Conservation (phyloP, 2,888 invertebrate species). For the Mesoligia furuncula region DNA sequence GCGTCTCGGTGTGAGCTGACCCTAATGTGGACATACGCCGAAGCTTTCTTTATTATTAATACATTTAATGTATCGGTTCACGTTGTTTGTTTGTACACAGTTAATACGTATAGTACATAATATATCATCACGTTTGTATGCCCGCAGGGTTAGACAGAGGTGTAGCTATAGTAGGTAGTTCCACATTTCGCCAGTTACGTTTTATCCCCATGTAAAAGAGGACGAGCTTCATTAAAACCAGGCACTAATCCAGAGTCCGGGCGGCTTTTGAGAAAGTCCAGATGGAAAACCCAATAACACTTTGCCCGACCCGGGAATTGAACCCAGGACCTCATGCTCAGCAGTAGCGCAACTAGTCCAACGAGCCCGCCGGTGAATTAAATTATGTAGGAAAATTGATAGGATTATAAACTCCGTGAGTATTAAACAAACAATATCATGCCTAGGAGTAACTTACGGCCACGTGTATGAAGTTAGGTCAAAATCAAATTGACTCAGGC, state of each 20-base stretch:
- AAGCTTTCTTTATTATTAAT: no score
- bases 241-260: neutral
- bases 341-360: neutral
- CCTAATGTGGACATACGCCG: no score
- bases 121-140: neutral
- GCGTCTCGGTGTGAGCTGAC: no score
- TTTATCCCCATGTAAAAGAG: neutral
- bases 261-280: neutral
- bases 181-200: neutral
- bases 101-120: neutral
- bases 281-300: neutral
- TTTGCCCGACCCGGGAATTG: neutral
- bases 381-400: neutral
- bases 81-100: neutral
- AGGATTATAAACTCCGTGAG: neutral
- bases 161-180: neutral
- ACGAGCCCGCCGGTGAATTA: no score
- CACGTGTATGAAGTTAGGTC: neutral
- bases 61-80: neutral
- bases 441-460: neutral
- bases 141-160: neutral
- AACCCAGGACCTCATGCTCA: neutral
- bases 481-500: neutral
- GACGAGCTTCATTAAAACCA: neutral
- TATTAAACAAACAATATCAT: neutral